Conservation (phyloP, 2,888 invertebrate genomes). For the Drosophila melanosoma region DNA sequence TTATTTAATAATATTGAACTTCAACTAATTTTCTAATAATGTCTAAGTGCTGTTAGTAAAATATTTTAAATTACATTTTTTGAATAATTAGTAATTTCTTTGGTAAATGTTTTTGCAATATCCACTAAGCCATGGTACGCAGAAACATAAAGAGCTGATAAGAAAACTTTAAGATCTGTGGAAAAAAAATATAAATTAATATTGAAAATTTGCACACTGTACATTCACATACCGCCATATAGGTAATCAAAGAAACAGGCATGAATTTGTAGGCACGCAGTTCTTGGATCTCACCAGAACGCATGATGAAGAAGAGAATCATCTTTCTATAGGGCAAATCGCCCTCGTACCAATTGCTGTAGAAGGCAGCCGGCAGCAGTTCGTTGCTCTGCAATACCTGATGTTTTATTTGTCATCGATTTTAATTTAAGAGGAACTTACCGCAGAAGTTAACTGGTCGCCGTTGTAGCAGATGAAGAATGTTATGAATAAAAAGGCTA, state of each 20-base stretch:
- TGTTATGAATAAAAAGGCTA: slow-evolving; percentile 72
- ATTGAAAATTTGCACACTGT: background rate
- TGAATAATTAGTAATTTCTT: background rate
- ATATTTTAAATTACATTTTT: too few species aligned
- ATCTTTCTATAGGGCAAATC: slow-evolving; percentile 72
- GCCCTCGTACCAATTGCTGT: slow-evolving; percentile 83
- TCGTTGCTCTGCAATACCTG: slow-evolving; percentile 61
- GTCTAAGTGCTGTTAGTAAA: background rate
- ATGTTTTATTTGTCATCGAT: background rate
- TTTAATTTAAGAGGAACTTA: slow-evolving; percentile 36
- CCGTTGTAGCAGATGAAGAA: slow-evolving; percentile 78
- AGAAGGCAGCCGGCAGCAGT: slow-evolving; percentile 74
- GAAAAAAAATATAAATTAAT: slow-evolving; percentile 2
- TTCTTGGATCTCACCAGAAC: slow-evolving; percentile 61
- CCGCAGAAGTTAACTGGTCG: slow-evolving; percentile 69
- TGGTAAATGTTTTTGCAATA: background rate
- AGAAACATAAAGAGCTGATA: slow-evolving; percentile 79
- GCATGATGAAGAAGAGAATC: slow-evolving; percentile 78
- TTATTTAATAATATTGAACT: background rate
- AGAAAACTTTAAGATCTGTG: slow-evolving; percentile 73
- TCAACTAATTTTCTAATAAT: background rate
- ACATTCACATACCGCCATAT: slow-evolving; percentile 70
- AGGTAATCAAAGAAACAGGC: slow-evolving; percentile 78
- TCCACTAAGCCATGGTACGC: slow-evolving; percentile 40
- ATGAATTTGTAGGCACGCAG: slow-evolving; percentile 75